Evolutionary conservation across 2,797 vertebrate genomes (phyloP), one percentile per base, ranked within the genome.

Genomic region (Hydrophis major): DNA sequence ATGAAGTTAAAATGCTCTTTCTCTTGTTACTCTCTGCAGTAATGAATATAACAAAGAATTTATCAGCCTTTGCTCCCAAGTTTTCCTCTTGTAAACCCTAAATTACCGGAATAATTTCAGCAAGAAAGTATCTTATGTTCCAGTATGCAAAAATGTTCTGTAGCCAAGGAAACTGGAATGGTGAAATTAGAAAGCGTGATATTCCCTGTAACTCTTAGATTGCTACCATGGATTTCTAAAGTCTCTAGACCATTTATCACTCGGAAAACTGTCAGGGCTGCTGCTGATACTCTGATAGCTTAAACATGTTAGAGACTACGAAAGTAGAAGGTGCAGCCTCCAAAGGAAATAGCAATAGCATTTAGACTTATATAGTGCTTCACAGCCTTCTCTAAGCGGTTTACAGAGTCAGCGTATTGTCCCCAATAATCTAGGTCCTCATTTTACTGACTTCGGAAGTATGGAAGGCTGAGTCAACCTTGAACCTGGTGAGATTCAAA

Each of bases 161-260:
- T 94, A 94, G 95, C 95, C 93, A 95, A 96, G 97, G 97, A 94
- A 96, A 96, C 95, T 16, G 92, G 92, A 89, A 93, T 94, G 95
- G 96, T 96, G 94, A 96, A 95, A 93, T 92, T 94, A 66, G 92
- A 96, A 87, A 94, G 90, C 94, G 95, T 94, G 95, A 92, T 94
- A 96, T 94, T 89, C 96, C 93, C 95, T 74, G 94, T 91, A 94
- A 93, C 86, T 96, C 93, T 92, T 96, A 96, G 95, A 93, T 95
- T 94, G 95, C 94, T 92, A 95, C 56, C 57, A 86, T 89, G 66
- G 92, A 90, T 89, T 89, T 96, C 95, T 93, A n/a, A 42, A 89
- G 86, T 91, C 88, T 93, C 61, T 86, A 89, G 47, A 93, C 90
- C 94, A 91, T 94, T 95, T 94, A 94, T 95, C 95, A 94, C 63